phyloP scores from a whole-genome alignment of 1,140 invertebrate species.

The Neodiprion virginianus region DNA sequence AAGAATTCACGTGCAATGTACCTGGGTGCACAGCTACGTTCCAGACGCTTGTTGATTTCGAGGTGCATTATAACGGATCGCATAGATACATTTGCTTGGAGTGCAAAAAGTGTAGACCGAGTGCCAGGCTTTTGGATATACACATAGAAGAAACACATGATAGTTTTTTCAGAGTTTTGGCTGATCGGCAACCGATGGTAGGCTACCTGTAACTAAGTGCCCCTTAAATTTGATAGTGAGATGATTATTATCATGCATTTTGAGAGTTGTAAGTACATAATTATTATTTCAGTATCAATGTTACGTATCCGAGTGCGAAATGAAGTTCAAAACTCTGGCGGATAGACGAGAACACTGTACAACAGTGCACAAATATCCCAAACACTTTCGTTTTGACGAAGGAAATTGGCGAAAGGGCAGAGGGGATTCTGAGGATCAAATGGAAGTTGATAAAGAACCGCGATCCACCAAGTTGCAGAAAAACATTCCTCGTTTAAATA shows the following conservation, averaged over 20 bases:
- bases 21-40: slow-evolving; percentile 54
- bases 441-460: slow-evolving; percentile 34
- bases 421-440: slow-evolving; percentile 25
- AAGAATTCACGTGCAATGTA: slow-evolving; percentile 54
- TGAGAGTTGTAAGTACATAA: slow-evolving; percentile 1
- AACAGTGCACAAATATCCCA: slow-evolving; percentile 68
- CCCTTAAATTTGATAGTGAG: slow-evolving; percentile 17
- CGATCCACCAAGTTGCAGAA: slow-evolving; percentile 13
- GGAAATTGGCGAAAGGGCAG: slow-evolving; percentile 32
- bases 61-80: slow-evolving; percentile 61
- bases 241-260: neutral
- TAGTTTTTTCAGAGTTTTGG: slow-evolving; percentile 70
- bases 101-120: slow-evolving; percentile 69
- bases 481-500: slow-evolving; percentile 30
- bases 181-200: slow-evolving; percentile 70
- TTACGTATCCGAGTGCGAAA: slow-evolving; percentile 69
- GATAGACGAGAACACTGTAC: slow-evolving; percentile 70
- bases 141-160: slow-evolving; percentile 75
- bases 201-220: slow-evolving; percentile 29
- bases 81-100: slow-evolving; percentile 58
- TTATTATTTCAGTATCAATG: slow-evolving; percentile 68
- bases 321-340: slow-evolving; percentile 62
- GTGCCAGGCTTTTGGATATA: slow-evolving; percentile 71
- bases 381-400: slow-evolving; percentile 68
- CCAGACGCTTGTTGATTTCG: slow-evolving; percentile 56